phyloP scores from a whole-genome alignment of 2,113 vertebrate genomes.

The Apodemus sylvaticus region DNA sequence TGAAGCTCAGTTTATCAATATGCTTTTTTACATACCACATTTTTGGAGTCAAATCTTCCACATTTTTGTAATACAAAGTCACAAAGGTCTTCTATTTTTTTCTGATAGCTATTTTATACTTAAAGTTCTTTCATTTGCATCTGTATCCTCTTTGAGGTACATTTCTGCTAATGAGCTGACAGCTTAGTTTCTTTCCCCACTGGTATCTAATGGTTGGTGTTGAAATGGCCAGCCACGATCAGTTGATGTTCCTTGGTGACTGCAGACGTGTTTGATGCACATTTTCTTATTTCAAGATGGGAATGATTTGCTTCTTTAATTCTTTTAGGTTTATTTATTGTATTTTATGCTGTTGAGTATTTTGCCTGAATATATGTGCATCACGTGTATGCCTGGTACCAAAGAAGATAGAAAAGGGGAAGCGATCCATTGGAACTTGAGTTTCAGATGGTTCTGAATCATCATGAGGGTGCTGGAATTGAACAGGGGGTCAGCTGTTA shows the following conservation, averaged over 20 bases:
- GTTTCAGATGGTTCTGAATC: not conserved
- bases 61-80: not conserved
- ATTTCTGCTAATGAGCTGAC: not conserved
- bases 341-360: not conserved
- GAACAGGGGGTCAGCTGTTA: no score
- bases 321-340: not conserved
- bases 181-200: not conserved
- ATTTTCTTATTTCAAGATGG: constrained; percentile 23
- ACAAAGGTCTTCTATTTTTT: not conserved
- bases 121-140: not conserved
- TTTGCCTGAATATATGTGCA: not conserved
- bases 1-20: not conserved
- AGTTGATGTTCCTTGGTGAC: not conserved
- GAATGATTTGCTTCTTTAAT: not conserved
- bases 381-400: not conserved
- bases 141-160: not conserved
- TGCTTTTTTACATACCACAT: not conserved
- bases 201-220: not conserved
- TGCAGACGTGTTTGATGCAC: not conserved
- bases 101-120: not conserved
- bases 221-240: not conserved
- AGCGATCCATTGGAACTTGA: not conserved
- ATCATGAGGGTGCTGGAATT: no score
- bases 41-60: not conserved
- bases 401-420: not conserved